Conservation (phyloP, 2,888 invertebrate genomes). For the Aphrophora alni region DNA sequence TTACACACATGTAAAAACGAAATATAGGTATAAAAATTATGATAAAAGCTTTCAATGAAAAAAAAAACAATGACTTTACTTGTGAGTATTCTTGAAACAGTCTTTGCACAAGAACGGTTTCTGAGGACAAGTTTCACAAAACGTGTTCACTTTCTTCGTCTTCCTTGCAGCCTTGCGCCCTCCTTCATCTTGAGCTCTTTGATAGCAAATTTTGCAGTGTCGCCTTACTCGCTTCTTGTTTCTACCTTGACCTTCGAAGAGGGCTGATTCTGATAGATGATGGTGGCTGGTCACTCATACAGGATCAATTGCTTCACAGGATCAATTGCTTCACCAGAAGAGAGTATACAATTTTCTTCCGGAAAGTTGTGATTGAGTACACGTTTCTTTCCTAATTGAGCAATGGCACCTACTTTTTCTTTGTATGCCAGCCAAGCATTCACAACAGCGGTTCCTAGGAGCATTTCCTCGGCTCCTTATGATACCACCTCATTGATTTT, state of each 20-base stretch:
- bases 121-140: not conserved
- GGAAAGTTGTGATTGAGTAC: not conserved
- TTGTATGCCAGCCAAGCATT: slow-evolving; percentile 10
- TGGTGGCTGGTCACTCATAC: too few relatives aligned
- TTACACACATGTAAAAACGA: too few relatives aligned
- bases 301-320: not conserved
- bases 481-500: slow-evolving; percentile 15
- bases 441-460: slow-evolving; percentile 12
- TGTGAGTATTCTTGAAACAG: too few relatives aligned
- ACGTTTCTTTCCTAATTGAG: not conserved
- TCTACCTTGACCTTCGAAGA: slow-evolving; percentile 3
- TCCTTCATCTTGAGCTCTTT: not conserved
- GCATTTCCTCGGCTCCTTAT: slow-evolving; percentile 7
- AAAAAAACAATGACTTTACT: too few relatives aligned
- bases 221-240: not conserved
- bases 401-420: not conserved
- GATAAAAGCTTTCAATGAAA: too few relatives aligned
- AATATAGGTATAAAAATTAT: too few relatives aligned
- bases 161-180: not conserved
- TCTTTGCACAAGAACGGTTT: slow-evolving; percentile 12
- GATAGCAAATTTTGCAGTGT: slow-evolving; percentile 12
- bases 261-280: too few relatives aligned
- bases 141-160: too few relatives aligned
- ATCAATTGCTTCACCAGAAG: not conserved
- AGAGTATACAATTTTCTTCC: not conserved